Percentiles rank a stretch among this genome's conserved stretches.
Evolutionary conservation across 2,113 vertebrate genomes (phyloP).

Genomic region (Myrmecophaga tridactyla): DNA sequence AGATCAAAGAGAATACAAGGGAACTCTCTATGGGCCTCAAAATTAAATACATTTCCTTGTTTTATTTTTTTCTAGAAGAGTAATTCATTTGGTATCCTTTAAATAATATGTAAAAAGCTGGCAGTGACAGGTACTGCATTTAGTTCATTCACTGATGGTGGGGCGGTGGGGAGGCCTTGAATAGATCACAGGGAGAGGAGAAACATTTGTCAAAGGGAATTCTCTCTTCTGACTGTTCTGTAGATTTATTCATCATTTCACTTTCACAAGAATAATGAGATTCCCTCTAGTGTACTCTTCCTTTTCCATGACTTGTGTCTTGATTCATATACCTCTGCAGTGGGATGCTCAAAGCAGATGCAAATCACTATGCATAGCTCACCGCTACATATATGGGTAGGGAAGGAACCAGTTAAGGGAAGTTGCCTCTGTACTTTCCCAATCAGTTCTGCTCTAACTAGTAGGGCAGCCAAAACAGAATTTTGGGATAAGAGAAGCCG

Average conservation of each 20-base stretch:
- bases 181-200: slow-evolving; percentile 62
- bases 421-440: not conserved
- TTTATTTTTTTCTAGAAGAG: slow-evolving; percentile 63
- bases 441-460: not conserved
- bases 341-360: slow-evolving; percentile 48
- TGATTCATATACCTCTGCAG: slow-evolving; percentile 55
- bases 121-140: slow-evolving; percentile 68
- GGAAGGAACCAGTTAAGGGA: not conserved
- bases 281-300: slow-evolving; percentile 17
- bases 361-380: slow-evolving; percentile 36
- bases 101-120: slow-evolving; percentile 76
- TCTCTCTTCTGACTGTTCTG: slow-evolving; percentile 63
- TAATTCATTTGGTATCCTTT: slow-evolving; percentile 76
- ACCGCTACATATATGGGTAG: not conserved
- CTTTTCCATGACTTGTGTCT: slow-evolving; percentile 28
- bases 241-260: slow-evolving; percentile 60
- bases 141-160: slow-evolving; percentile 42
- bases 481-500: not conserved
- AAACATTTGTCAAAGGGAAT: slow-evolving; percentile 66
- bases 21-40: slow-evolving; percentile 40
- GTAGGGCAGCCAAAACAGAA: not conserved
- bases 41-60: slow-evolving; percentile 60
- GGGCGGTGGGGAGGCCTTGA: slow-evolving; percentile 25
- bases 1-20: slow-evolving; percentile 26
- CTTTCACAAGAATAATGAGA: slow-evolving; percentile 58